Base-by-base conservation (phyloP, 2,113 vertebrate species). In the Varanus salvator region DNA sequence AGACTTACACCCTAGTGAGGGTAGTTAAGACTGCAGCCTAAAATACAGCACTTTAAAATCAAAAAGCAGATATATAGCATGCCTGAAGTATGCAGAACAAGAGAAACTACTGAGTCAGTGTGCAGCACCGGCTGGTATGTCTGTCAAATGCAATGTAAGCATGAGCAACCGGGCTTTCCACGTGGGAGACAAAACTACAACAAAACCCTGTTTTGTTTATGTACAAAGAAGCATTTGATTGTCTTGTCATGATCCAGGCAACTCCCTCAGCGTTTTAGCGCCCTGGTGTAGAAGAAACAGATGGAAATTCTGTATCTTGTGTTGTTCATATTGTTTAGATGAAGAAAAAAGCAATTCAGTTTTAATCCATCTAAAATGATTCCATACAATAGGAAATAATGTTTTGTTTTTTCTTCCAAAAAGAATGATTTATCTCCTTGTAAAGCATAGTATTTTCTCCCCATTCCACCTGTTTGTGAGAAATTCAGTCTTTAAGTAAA, bases 391-490 rank as follows among this genome's bases (percentile, higher is more conserved):
- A 82, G 80, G 8, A 15, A 19, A 86, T 48, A 11, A 84, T 6
- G 7, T 69, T 31, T 85, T 14, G 75, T 3, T 88, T 89, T n/a
- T 9, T 15, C 27, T 15, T 48, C 4, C 68, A 15, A 91, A 76
- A 34, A 87, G 90, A 6, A 0, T 80, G 17, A 71, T 66, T 0
- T 0, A 71, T 91, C 87, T 82, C 34, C 64, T 93, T 82, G 27
- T 74, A 57, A 3, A 34, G 54, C 76, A 52, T 57, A 87, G 54
- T 19, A 25, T 91, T 92, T 92, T 80, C 52, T 21, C 52, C 74
- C 0, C 57, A 64, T 57, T 23, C 44, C 23, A 78, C 48, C 8
- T 0, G 3, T 1, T 0, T 4, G 12, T 0, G 0, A 85, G 90
- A 48, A 78, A 80, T 21, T 29, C 21, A 11, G 0, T 0, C 48